phyloP scores from a whole-genome alignment of 2,113 vertebrate species.

The Xyrauchen texanus region DNA sequence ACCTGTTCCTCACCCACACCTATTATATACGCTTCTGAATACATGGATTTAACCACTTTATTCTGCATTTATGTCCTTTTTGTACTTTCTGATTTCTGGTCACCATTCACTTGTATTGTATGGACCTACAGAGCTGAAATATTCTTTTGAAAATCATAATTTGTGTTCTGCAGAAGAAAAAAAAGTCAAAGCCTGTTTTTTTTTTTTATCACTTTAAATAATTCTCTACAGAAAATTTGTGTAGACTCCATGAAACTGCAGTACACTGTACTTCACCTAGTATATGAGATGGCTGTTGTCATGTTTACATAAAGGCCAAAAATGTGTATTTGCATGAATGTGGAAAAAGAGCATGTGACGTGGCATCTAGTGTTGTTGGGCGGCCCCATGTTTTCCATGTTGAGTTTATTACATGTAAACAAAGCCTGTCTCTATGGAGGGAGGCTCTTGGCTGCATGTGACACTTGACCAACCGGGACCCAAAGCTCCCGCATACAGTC shows the following conservation, averaged over 20 bases:
- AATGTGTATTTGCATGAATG: neutral
- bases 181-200: neutral
- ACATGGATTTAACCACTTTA: too few relatives aligned
- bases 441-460: neutral
- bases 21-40: too few relatives aligned
- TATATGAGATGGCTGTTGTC: too few relatives aligned
- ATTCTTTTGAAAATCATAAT: too few relatives aligned
- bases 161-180: too few relatives aligned
- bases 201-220: neutral
- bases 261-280: too few relatives aligned
- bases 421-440: slow-evolving; percentile 8
- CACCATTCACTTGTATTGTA: too few relatives aligned
- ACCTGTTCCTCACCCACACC: too few relatives aligned
- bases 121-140: too few relatives aligned
- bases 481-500: neutral
- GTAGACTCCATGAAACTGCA: neutral
- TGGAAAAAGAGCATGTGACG: neutral
- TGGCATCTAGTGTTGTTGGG: neutral
- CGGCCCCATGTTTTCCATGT: too few relatives aligned
- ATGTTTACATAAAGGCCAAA: neutral
- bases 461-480: neutral
- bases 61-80: too few relatives aligned
- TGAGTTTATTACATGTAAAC: neutral
- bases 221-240: neutral
- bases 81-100: too few relatives aligned